Percentiles rank a stretch among this genome's conserved stretches.
phyloP scores from a whole-genome alignment of 2,113 vertebrate species.

The Sarotherodon lohbergeri region DNA sequence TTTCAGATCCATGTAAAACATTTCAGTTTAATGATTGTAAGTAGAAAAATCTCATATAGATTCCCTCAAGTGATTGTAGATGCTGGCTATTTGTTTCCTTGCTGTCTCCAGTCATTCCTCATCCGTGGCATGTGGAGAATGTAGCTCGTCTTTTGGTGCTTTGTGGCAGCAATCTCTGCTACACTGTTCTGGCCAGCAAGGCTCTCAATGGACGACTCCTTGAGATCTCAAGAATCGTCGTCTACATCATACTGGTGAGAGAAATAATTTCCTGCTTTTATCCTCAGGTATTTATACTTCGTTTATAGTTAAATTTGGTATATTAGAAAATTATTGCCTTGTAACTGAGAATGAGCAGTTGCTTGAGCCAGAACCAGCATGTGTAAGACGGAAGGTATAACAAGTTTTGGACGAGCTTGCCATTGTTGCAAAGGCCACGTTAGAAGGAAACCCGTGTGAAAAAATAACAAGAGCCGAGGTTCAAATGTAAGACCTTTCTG shows the following conservation, averaged over 20 bases:
- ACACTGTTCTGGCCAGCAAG: slow-evolving; percentile 82
- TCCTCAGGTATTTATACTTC: not conserved
- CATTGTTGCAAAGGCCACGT: not conserved
- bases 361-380: not conserved
- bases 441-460: not conserved
- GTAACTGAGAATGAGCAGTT: not conserved
- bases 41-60: not conserved
- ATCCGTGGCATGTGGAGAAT: slow-evolving; percentile 85
- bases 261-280: not conserved
- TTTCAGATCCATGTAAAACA: not conserved
- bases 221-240: slow-evolving; percentile 78
- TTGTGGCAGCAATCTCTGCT: slow-evolving; percentile 82
- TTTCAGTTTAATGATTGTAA: not conserved
- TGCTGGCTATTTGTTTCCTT: not conserved
- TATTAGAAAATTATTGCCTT: not conserved
- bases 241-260: slow-evolving; percentile 84
- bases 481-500: not conserved
- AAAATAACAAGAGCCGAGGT: not conserved
- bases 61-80: not conserved
- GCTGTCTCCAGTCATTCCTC: slow-evolving; percentile 73
- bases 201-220: slow-evolving; percentile 73
- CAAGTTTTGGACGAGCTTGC: not conserved
- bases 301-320: not conserved
- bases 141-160: slow-evolving; percentile 83
- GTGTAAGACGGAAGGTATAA: not conserved